Evolutionary conservation across 2,797 vertebrate genomes (phyloP), one percentile per base, ranked within the genome.

Genomic region (Peromyscus melanophrys): DNA sequence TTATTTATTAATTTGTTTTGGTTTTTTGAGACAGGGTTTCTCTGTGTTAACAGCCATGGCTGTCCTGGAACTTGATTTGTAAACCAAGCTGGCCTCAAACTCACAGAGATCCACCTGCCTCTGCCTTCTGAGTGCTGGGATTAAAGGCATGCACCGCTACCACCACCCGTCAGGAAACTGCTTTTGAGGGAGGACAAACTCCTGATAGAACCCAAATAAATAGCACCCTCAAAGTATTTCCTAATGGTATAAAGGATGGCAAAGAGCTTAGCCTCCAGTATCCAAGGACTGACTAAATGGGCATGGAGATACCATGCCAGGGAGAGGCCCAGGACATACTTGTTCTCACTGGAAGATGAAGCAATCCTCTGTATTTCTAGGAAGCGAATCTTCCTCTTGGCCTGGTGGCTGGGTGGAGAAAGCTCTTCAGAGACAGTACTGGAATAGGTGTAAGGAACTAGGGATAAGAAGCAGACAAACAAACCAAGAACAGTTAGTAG

Each of bases 291-390:
- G 27, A 59, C 13, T 14, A 73, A 34, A 84, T 55, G 7, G 55
- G 69, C 55, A 7, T n/a, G 17, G 63, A 82, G 80, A 31, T 23
- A 88, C 61, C 40, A 2, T 43, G 52, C 76, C 81, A 83, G 55
- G 43, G 89, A n/a, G 80, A 73, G n/a, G 81, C 12, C 69, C 37
- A 46, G 17, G 23, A 97, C 98, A 0, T 98, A 99, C 99, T 97
- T 98, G 96, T 98, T 98, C 88, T 98, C 43, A 82, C 98, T 94
- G 43, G 99, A 99, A 55, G 98, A 99, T 25, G 99, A 99, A 2
- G 99, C 99, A 8, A 99, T 99, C 55, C 97, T 99, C 92, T 99
- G 98, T 63, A 99, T 98, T 87, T 99, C 99, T 97, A 99, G 57
- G 98, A 99, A 99, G 59, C 77, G 97, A 92, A 99, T 98, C 92